These are phyloP conservation scores for Gonocerus acuteangulatus DNA, from an alignment of 2,888 invertebrate species.

Conservation along the genomic window DNA sequence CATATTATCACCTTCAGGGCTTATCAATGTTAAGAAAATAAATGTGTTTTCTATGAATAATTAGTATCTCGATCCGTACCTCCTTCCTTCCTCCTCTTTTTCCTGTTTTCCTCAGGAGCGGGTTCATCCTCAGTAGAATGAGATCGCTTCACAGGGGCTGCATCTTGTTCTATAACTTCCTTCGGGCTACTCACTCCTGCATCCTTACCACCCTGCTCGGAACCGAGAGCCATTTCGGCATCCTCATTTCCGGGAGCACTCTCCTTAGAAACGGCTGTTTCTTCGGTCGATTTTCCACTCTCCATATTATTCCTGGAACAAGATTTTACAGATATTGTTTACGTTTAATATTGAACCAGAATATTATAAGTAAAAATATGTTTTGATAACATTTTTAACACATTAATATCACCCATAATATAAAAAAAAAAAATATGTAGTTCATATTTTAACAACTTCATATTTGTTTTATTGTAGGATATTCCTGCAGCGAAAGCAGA, in stretches of 20 bases:
- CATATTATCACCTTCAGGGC: too few species aligned
- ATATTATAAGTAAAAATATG: too few species aligned
- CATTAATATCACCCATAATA: too few species aligned
- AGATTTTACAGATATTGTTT: background rate
- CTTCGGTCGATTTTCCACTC: conserved; percentile 21
- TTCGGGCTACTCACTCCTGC: conserved; percentile 1
- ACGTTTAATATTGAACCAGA: too few species aligned
- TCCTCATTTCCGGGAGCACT: background rate
- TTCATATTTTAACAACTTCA: too few species aligned
- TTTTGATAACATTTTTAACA: too few species aligned
- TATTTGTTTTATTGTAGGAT: too few species aligned
- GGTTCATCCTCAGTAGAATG: conserved; percentile 45
- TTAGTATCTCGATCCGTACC: conserved; percentile 24
- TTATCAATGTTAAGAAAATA: too few species aligned
- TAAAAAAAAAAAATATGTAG: too few species aligned
- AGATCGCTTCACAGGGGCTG: conserved; percentile 28
- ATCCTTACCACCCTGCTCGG: conserved; percentile 16
- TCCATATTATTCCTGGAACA: conserved; percentile 25
- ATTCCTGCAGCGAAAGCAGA: too few species aligned
- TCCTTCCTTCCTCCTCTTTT: conserved; percentile 68
- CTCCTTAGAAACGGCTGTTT: conserved; percentile 19
- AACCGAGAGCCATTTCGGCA: conserved; percentile 12
- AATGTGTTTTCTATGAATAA: too few species aligned
- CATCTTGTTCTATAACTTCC: background rate
- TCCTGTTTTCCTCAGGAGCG: conserved; percentile 54